A percentile compares a stretch with the other conserved stretches of the same genome.
Evolutionary conservation across 2,888 invertebrate genomes (phyloP).

Genomic region (Pilophorus perplexus): DNA sequence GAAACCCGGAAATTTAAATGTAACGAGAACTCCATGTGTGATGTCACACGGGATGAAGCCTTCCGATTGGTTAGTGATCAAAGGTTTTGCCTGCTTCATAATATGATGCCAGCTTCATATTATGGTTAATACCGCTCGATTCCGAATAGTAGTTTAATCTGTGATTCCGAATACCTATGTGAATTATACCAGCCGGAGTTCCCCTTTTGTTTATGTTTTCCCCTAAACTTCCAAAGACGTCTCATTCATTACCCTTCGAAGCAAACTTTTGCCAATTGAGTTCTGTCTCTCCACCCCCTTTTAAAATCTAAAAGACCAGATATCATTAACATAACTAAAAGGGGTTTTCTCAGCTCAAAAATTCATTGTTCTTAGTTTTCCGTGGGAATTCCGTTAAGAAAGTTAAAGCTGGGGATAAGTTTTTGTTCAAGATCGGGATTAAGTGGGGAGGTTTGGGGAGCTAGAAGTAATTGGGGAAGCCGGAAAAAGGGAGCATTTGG

Average conservation of each 20-base stretch:
- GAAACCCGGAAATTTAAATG: too few relatives aligned
- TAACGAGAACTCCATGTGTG: too few relatives aligned
- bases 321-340: conserved; percentile 24
- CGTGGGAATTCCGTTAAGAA: not conserved
- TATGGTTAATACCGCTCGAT: too few relatives aligned
- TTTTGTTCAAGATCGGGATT: not conserved
- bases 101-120: too few relatives aligned
- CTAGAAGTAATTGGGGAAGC: conserved; percentile 4
- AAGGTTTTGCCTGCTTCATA: too few relatives aligned
- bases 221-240: not conserved
- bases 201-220: conserved; percentile 4
- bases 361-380: conserved; percentile 6
- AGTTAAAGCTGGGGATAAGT: not conserved
- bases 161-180: too few relatives aligned
- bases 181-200: too few relatives aligned
- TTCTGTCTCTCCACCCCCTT: not conserved
- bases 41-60: too few relatives aligned
- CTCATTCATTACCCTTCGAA: not conserved
- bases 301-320: conserved; percentile 20
- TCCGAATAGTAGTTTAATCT: too few relatives aligned
- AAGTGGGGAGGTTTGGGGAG: not conserved
- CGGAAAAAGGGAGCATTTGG: conserved; percentile 2
- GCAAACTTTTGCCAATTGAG: conserved; percentile 26
- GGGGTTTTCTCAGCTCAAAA: conserved; percentile 8
- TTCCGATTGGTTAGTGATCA: too few relatives aligned